These are phyloP conservation scores for Psophia crepitans DNA, from an alignment of 2,113 vertebrate species.

Conservation along the genomic window DNA sequence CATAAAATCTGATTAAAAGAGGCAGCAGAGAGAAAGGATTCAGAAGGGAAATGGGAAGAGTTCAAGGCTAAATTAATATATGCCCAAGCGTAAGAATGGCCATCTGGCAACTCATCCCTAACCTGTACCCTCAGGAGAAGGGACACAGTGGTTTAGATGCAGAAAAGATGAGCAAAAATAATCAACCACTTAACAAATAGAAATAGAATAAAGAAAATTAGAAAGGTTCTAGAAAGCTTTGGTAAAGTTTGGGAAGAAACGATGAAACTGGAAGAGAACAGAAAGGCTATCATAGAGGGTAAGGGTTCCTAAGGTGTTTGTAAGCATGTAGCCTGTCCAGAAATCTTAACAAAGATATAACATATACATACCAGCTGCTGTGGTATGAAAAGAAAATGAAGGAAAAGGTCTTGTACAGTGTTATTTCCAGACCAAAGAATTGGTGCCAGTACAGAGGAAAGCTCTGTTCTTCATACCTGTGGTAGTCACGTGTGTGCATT, in stretches of 20 bases:
- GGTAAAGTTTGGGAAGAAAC: not conserved
- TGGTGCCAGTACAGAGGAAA: not conserved
- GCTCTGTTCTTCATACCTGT: not conserved
- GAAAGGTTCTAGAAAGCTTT: not conserved
- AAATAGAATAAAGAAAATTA: not conserved
- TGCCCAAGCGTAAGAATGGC: not conserved
- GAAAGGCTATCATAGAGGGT: not conserved
- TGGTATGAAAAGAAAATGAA: not conserved
- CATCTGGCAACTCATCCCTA: constrained; percentile 18
- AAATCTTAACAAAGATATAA: not conserved
- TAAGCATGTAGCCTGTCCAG: not conserved
- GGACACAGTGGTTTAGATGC: not conserved
- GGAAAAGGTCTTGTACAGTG: not conserved
- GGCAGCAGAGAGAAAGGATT: not conserved
- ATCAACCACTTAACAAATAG: not conserved
- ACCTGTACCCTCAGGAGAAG: not conserved
- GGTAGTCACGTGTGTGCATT: accelerated
- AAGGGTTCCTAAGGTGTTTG: not conserved
- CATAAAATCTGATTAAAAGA: constrained; percentile 38
- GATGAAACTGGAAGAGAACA: not conserved
- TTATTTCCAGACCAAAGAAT: not conserved
- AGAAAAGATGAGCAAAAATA: not conserved
- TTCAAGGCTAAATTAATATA: constrained; percentile 15
- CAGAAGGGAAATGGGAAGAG: constrained; percentile 12
- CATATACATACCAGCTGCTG: too few relatives aligned